These are phyloP conservation scores for Drosophila phalerata DNA, from an alignment of 2,888 invertebrate genomes.

Conservation along the genomic window DNA sequence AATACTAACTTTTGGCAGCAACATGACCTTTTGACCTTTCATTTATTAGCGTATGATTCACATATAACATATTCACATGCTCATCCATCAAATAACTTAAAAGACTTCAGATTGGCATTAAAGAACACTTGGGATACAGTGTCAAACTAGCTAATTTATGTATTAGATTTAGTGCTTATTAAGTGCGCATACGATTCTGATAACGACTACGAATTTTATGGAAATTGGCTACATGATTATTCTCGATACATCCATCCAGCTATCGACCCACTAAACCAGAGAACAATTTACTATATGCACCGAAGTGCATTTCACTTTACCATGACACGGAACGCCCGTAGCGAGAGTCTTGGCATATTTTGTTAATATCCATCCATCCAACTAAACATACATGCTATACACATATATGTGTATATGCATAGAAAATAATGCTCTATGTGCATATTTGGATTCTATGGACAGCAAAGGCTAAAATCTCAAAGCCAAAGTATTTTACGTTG, in stretches of 20 bases:
- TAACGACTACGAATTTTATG: constrained; percentile 15
- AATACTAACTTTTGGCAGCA: constrained; percentile 20
- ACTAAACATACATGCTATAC: neutral
- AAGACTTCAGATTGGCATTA: constrained; percentile 29
- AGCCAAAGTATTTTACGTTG: constrained; percentile 40
- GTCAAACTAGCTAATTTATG: constrained; percentile 44
- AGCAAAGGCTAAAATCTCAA: constrained; percentile 26
- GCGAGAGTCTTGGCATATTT: constrained; percentile 51
- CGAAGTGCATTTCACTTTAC: constrained; percentile 55
- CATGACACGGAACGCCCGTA: constrained; percentile 58
- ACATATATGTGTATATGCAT: neutral
- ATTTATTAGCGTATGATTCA: neutral
- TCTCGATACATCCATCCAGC: neutral
- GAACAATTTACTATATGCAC: constrained; percentile 20
- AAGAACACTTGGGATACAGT: constrained; percentile 15
- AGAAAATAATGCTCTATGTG: constrained; percentile 9
- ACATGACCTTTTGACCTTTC: constrained; percentile 44
- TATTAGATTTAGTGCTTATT: constrained; percentile 33
- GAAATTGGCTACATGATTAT: constrained; percentile 30
- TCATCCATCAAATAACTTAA: constrained; percentile 53
- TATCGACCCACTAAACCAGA: neutral
- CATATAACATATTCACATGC: constrained; percentile 24
- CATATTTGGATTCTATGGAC: constrained; percentile 51
- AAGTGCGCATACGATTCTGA: constrained; percentile 1
- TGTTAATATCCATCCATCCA: constrained; percentile 14